phyloP scores from a whole-genome alignment of 2,888 invertebrate species.

The Thera obeliscata region DNA sequence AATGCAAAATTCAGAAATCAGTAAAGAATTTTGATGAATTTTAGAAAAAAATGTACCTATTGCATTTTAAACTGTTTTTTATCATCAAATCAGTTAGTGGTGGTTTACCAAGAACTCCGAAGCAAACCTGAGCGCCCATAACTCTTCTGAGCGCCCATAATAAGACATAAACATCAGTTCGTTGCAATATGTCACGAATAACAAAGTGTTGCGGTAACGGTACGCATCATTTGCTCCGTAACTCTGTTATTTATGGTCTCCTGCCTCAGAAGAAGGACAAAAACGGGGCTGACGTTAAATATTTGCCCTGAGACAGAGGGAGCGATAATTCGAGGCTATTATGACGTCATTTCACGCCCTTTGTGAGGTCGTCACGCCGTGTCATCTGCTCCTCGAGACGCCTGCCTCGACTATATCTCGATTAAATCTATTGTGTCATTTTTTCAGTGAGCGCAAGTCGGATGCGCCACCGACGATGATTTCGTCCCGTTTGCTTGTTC shows the following conservation, averaged over 20 bases:
- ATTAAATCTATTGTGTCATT: slow-evolving; percentile 83
- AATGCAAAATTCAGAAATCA: background rate
- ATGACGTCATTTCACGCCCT: slow-evolving; percentile 84
- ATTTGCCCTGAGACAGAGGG: slow-evolving; percentile 84
- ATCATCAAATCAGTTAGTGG: slow-evolving; percentile 41
- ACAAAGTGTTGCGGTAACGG: slow-evolving; percentile 82
- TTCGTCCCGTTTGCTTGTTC: slow-evolving; percentile 77
- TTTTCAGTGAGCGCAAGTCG: slow-evolving; percentile 78
- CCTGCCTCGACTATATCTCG: slow-evolving; percentile 81
- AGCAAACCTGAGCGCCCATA: slow-evolving; percentile 50
- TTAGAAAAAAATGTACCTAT: background rate
- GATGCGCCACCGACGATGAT: slow-evolving; percentile 84
- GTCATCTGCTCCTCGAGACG: slow-evolving; percentile 84
- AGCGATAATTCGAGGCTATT: slow-evolving; percentile 84
- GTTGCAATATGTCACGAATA: slow-evolving; percentile 77
- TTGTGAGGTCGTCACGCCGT: slow-evolving; percentile 82
- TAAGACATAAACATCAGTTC: slow-evolving; percentile 82
- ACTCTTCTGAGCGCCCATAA: slow-evolving; percentile 69
- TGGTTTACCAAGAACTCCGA: slow-evolving; percentile 57
- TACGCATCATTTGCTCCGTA: slow-evolving; percentile 78
- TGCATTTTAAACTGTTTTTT: slow-evolving; percentile 14
- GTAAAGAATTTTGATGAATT: no score
- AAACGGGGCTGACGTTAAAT: slow-evolving; percentile 82
- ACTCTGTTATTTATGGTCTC: slow-evolving; percentile 81
- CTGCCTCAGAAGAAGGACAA: slow-evolving; percentile 77